These are phyloP conservation scores for Scaptodrosophila latifasciaeformis DNA, from an alignment of 2,888 invertebrate species.

Conservation along the genomic window DNA sequence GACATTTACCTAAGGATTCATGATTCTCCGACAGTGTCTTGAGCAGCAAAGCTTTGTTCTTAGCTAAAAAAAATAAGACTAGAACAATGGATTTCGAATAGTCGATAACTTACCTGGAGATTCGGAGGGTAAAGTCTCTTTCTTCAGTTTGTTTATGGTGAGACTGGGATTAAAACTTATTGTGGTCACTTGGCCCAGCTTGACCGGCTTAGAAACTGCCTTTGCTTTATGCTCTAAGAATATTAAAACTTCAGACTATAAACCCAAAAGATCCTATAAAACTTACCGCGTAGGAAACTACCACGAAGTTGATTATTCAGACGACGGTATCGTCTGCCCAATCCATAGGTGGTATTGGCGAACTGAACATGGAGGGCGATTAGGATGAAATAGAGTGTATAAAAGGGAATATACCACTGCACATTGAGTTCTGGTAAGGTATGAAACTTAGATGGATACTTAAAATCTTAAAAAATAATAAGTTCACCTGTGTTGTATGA, in stretches of 20 bases:
- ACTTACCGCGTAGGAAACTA: conserved; percentile 62
- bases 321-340: conserved; percentile 69
- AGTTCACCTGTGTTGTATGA: conserved; percentile 34
- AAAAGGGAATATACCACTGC: conserved; percentile 74
- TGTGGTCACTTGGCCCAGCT: not conserved
- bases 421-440: conserved; percentile 73
- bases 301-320: conserved; percentile 67
- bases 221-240: no score
- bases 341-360: conserved; percentile 72
- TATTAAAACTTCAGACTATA: no score
- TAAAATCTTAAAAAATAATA: no score
- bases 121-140: no score
- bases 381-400: conserved; percentile 71
- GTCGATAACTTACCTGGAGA: no score
- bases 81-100: no score
- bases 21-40: conserved; percentile 70
- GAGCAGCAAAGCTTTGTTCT: conserved; percentile 54
- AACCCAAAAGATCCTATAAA: no score
- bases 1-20: conserved; percentile 70
- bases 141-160: no score
- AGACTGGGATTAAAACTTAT: not conserved
- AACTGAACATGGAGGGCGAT: conserved; percentile 72
- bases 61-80: no score
- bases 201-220: no score
- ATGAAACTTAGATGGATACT: no score